Evolutionary conservation across 2,113 vertebrate genomes (phyloP).

Genomic region (Delphinus delphis): DNA sequence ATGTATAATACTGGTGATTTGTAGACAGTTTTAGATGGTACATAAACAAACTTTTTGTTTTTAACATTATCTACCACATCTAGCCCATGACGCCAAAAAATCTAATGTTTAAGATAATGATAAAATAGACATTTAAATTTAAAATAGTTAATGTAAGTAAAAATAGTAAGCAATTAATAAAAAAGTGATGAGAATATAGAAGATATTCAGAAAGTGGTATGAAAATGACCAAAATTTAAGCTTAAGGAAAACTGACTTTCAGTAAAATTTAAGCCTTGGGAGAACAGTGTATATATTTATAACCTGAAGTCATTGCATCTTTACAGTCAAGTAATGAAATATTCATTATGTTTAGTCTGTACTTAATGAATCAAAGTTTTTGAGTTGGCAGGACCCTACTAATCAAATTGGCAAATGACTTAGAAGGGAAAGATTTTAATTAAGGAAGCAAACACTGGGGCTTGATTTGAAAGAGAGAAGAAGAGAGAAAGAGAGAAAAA

Average conservation of each 20-base stretch:
- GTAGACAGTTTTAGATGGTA: neutral
- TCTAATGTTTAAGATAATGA: neutral
- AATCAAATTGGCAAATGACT: conserved; percentile 33
- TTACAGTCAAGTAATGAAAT: conserved; percentile 38
- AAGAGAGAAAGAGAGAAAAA: neutral
- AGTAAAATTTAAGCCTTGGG: conserved; percentile 39
- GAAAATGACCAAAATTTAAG: conserved; percentile 29
- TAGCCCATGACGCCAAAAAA: neutral
- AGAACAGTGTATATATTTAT: neutral
- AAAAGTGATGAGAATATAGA: neutral
- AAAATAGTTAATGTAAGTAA: neutral
- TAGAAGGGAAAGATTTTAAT: conserved; percentile 1
- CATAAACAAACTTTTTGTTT: neutral
- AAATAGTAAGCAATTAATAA: neutral
- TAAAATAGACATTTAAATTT: conserved; percentile 1
- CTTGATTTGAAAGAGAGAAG: neutral
- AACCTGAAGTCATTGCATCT: neutral
- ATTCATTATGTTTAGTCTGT: conserved; percentile 34
- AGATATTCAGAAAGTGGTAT: neutral
- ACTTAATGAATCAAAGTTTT: conserved; percentile 23
- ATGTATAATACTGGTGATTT: neutral
- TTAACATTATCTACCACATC: neutral
- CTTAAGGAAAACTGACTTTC: conserved; percentile 9
- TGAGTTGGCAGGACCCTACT: neutral
- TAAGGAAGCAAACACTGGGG: conserved; percentile 13